Evolutionary conservation across 1,140 invertebrate genomes (phyloP).

Genomic region (Dryas iulia): DNA sequence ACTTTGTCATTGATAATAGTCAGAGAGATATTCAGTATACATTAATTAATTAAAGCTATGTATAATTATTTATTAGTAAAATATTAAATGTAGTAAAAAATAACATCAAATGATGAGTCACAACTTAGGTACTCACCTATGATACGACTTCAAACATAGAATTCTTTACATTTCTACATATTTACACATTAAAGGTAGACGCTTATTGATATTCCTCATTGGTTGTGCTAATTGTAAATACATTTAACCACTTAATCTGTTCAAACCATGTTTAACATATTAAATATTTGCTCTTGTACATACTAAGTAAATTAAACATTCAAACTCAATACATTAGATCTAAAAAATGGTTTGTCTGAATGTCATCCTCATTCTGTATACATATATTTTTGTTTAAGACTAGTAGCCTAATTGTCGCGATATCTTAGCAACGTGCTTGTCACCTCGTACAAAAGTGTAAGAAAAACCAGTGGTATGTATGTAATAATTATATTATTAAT

Average conservation of each 20-base stretch:
- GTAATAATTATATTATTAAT: no score
- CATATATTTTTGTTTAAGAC: no score
- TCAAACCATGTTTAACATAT: constrained; percentile 30
- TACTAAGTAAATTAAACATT: constrained; percentile 28
- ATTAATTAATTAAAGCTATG: no score
- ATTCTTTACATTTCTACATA: constrained; percentile 21
- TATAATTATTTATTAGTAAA: no score
- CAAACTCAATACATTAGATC: constrained; percentile 34
- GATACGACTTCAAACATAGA: constrained; percentile 47
- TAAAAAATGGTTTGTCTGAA: constrained; percentile 10
- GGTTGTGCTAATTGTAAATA: constrained; percentile 42
- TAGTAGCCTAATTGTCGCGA: no score
- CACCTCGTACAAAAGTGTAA: no score
- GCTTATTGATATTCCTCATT: constrained; percentile 45
- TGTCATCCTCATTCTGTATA: background rate
- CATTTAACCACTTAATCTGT: constrained; percentile 42
- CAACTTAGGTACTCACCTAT: no score
- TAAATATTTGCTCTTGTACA: constrained; percentile 32
- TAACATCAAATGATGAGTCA: background rate
- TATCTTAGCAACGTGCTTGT: no score
- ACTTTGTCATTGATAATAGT: no score
- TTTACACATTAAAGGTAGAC: constrained; percentile 40
- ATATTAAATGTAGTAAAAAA: no score
- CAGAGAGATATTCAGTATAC: no score
- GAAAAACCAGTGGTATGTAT: no score